Evolutionary conservation across 23 tunicate species (phyloP).

Genomic region (Corella eumyota): DNA sequence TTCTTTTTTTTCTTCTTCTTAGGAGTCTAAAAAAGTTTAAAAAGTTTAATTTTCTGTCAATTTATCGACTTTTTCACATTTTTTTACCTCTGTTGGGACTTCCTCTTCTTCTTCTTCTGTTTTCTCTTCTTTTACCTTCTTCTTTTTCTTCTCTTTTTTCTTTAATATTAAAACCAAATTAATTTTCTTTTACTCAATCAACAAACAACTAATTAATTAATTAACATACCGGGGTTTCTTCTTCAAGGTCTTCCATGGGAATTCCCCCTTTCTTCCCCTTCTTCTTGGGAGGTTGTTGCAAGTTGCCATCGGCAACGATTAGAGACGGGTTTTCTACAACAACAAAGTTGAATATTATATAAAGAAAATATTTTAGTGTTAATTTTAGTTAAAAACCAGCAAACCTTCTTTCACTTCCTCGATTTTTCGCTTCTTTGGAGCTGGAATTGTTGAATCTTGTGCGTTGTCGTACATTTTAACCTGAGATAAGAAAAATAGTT

Average conservation of each 20-base stretch:
- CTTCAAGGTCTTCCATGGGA: not conserved
- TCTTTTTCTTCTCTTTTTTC: too few species aligned
- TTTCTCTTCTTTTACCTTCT: too few species aligned
- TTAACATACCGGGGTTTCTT: constrained; percentile 4
- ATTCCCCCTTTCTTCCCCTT: constrained; percentile 28
- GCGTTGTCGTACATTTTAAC: constrained; percentile 72
- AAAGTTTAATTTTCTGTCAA: too few species aligned
- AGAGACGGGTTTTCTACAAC: constrained; percentile 15
- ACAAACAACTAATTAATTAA: too few species aligned
- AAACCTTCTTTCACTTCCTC: constrained; percentile 44
- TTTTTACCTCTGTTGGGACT: too few species aligned
- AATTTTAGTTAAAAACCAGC: too few species aligned
- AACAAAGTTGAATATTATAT: not conserved
- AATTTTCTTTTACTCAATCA: too few species aligned
- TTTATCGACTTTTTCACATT: too few species aligned
- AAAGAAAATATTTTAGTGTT: not conserved
- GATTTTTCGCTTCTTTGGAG: constrained; percentile 54
- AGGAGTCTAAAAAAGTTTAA: too few species aligned
- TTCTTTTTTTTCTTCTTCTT: too few species aligned
- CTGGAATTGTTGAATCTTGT: constrained; percentile 72
- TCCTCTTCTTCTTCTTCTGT: too few species aligned
- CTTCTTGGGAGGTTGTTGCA: constrained; percentile 36
- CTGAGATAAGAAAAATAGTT: constrained; percentile 5
- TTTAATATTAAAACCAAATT: too few species aligned
- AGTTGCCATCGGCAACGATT: constrained; percentile 45